Conservation (phyloP, 2,797 vertebrate species). For the Spizella passerina region DNA sequence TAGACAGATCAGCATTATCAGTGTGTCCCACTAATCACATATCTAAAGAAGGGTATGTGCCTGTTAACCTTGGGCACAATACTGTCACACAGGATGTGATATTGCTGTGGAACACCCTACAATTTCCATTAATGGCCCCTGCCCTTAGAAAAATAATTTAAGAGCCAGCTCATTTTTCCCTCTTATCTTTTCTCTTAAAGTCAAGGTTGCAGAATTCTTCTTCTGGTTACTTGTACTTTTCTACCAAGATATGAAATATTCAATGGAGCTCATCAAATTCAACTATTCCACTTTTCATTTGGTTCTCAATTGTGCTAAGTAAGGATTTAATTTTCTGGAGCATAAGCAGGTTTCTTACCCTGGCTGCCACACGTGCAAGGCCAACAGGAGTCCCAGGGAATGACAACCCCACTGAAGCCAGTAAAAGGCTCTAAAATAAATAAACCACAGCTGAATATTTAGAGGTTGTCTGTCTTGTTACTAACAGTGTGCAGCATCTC, state of each 20-base stretch:
- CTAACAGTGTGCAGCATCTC: neutral
- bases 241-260: neutral
- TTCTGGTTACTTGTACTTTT: neutral
- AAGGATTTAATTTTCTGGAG: neutral
- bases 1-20: neutral
- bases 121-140: neutral
- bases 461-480: neutral
- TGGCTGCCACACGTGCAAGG: neutral
- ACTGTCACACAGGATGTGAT: neutral
- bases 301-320: neutral
- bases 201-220: neutral
- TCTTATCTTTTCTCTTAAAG: neutral
- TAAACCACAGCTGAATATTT: neutral
- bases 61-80: neutral
- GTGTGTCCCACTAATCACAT: neutral
- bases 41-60: neutral
- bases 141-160: neutral
- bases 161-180: neutral
- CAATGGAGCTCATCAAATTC: neutral
- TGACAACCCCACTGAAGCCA: neutral
- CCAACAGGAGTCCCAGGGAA: neutral
- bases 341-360: neutral
- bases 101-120: neutral
- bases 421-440: neutral
- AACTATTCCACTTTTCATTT: neutral